Base-by-base conservation (phyloP, 1,140 invertebrate genomes). In the Leptopilina clavipes region DNA sequence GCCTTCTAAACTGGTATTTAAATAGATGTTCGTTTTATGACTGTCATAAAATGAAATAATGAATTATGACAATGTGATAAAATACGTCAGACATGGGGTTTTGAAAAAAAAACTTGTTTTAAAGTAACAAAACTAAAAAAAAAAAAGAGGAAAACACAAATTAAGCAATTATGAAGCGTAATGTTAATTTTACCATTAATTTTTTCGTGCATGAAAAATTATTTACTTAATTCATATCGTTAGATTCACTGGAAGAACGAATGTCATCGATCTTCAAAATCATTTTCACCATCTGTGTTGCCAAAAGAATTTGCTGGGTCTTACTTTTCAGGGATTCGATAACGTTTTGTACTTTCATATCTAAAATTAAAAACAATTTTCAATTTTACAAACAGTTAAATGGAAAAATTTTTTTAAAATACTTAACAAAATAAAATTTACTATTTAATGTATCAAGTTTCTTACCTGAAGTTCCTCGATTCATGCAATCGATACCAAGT, bases 181-280 rank as follows among this genome's bases (percentile, higher is more conserved):
- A 10, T 14, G 22, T 65, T 31, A 65, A 31, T 65, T 31, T 45
- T 74, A 43, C 12, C n/a, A 40, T 25, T 76, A 14, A 14, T 45
- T 19, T 2, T 19, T 59, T 59, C 56, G 56, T 59, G 56, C 52
- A 10, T 18, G 74, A 73, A 25, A 44, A 73, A 44, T 54, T 22
- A 22, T 52, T 11, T 14, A 70, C 79, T 79, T 76, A 76, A 72
- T 82, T 14, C 25, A 83, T 71, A 5, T 85, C 86, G 18, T 70
- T 70, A 0, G 76, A 75, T 78, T 95, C 94, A 19, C 90, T 92
- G 0, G 95, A 94, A 5, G 95, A 95, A 78, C 98, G 93, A 71
- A 99, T 96, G 88, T 99, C 99, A 90, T 99, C 99, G 77, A 99
- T 99, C 91, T 99, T 99, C 54, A 99, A 92, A 79, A 99, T 99